Percentiles rank a stretch among this genome's conserved stretches.
Conservation (phyloP, 2,888 invertebrate species). For the Leucania comma region DNA sequence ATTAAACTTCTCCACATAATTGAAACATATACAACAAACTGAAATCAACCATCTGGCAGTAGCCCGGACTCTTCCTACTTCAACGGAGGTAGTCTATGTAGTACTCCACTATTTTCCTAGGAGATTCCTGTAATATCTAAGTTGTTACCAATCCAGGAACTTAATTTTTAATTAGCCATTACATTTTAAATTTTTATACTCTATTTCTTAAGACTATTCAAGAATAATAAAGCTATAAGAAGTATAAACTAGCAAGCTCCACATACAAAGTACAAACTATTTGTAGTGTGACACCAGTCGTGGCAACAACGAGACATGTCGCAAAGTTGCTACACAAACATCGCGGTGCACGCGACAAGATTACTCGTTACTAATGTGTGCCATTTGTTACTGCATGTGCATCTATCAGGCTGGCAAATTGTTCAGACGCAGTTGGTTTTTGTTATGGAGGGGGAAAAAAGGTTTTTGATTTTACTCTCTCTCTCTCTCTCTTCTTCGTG, state of each 20-base stretch:
- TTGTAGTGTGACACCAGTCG: slow-evolving; percentile 35
- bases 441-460: too few relatives aligned
- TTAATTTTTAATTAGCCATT: not conserved
- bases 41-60: too few relatives aligned
- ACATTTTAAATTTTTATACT: not conserved
- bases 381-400: slow-evolving; percentile 41
- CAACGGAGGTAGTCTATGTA: too few relatives aligned
- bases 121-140: too few relatives aligned
- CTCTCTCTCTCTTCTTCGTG: not conserved
- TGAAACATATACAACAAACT: too few relatives aligned
- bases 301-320: slow-evolving; percentile 22
- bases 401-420: slow-evolving; percentile 28
- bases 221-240: not conserved
- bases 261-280: slow-evolving; percentile 49
- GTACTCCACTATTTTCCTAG: too few relatives aligned
- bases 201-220: not conserved
- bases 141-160: too few relatives aligned
- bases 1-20: too few relatives aligned
- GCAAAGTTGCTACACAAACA: slow-evolving; percentile 53
- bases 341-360: slow-evolving; percentile 43
- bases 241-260: not conserved
- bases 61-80: too few relatives aligned
- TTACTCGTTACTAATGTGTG: slow-evolving; percentile 53
- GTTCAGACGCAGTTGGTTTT: slow-evolving; percentile 6
- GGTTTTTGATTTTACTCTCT: not conserved